A percentile compares a stretch with the other conserved stretches of the same genome.
Conservation (phyloP, 2,797 vertebrate genomes). For the Brachyalestes nurse region DNA sequence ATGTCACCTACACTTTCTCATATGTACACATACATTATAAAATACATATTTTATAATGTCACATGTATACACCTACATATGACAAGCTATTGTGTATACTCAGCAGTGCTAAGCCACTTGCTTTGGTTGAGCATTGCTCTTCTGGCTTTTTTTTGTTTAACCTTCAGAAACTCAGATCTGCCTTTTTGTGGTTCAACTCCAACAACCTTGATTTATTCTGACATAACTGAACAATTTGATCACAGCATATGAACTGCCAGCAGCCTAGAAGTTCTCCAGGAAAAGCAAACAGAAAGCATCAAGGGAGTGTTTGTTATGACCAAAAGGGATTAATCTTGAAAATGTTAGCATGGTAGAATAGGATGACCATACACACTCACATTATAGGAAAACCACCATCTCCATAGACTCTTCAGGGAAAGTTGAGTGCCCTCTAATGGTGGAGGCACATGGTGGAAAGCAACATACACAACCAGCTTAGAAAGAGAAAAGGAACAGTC, state of each 20-base stretch:
- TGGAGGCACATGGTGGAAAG: neutral
- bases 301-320: neutral
- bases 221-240: no score
- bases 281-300: neutral
- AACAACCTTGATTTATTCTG: neutral
- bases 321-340: neutral
- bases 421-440: constrained; percentile 20
- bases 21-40: no score
- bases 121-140: neutral
- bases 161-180: no score
- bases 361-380: neutral
- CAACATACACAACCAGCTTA: neutral
- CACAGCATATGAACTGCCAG: neutral
- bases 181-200: neutral
- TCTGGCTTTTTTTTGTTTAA: neutral
- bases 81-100: no score
- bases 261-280: neutral
- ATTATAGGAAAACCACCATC: neutral
- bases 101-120: neutral
- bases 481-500: neutral
- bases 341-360: neutral
- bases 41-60: no score
- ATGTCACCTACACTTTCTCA: no score
- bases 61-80: no score
- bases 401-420: neutral